Evolutionary conservation across 2,113 vertebrate species (phyloP).

Genomic region (Protobothrops flavoviridis): DNA sequence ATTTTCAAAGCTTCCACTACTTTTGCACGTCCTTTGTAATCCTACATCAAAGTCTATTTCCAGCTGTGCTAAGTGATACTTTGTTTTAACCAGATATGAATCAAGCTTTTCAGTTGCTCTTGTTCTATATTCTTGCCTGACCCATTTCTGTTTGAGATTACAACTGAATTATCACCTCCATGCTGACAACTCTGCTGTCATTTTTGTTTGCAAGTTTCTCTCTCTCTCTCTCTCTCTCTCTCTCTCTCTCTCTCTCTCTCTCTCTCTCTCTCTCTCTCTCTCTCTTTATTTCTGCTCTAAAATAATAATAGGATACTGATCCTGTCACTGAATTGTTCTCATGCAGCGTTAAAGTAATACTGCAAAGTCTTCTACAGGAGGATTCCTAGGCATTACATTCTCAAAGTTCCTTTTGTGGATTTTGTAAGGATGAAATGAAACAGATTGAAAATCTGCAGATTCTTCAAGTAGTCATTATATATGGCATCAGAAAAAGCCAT

Average conservation of each 20-base stretch:
- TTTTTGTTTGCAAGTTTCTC: slow-evolving; percentile 40
- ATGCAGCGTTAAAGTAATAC: slow-evolving; percentile 21
- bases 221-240: neutral
- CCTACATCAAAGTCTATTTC: slow-evolving; percentile 55
- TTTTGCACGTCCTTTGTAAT: slow-evolving; percentile 32
- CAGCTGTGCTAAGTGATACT: slow-evolving; percentile 54
- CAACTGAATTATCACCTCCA: slow-evolving; percentile 45
- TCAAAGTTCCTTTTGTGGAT: neutral
- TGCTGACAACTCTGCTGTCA: slow-evolving; percentile 43
- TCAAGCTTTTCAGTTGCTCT: slow-evolving; percentile 41
- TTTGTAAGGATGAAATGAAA: neutral
- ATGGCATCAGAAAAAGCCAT: neutral
- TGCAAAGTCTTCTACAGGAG: neutral
- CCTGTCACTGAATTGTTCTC: slow-evolving; percentile 25
- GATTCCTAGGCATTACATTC: neutral
- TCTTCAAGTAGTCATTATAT: neutral
- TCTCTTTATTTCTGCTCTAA: neutral
- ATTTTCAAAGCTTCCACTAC: slow-evolving; percentile 38
- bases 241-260: neutral
- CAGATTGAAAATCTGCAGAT: neutral
- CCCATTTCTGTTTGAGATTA: slow-evolving; percentile 50
- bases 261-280: neutral
- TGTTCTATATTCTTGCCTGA: slow-evolving; percentile 52
- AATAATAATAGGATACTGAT: neutral
- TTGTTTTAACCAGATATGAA: slow-evolving; percentile 55